These are phyloP conservation scores for Anguilla megastoma DNA, from an alignment of 2,797 vertebrate species.

Conservation along the genomic window DNA sequence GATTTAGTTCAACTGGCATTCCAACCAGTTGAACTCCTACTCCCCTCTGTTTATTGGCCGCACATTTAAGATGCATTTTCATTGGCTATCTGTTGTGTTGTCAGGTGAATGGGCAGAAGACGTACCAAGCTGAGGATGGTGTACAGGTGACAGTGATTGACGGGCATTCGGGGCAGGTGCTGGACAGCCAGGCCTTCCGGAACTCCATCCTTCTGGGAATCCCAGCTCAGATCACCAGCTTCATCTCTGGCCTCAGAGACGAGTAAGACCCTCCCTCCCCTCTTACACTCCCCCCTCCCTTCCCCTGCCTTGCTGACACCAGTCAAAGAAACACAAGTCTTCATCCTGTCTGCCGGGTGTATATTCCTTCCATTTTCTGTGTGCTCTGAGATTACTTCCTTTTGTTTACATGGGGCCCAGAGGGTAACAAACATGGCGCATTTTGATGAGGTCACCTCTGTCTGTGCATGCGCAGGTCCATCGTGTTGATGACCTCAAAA, in stretches of 20 bases:
- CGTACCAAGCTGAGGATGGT: constrained; percentile 82
- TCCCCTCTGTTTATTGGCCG: too few species aligned
- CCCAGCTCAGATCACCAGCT: constrained; percentile 85
- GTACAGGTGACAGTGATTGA: constrained; percentile 85
- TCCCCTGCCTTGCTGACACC: not conserved
- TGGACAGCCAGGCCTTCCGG: constrained; percentile 77
- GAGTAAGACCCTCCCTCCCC: constrained; percentile 70
- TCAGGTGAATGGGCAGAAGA: constrained; percentile 83
- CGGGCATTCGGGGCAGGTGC: constrained; percentile 75
- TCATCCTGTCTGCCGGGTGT: not conserved
- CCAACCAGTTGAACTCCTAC: too few species aligned
- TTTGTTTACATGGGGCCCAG: not conserved
- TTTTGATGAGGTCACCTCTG: constrained; percentile 11
- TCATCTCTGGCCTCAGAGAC: constrained; percentile 77
- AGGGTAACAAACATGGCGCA: not conserved
- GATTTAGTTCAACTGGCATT: too few species aligned
- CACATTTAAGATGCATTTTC: not conserved
- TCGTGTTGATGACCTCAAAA: constrained; percentile 86
- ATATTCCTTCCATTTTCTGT: not conserved
- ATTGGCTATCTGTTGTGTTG: not conserved
- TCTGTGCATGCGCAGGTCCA: constrained; percentile 69
- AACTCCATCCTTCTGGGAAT: constrained; percentile 85
- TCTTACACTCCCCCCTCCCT: not conserved
- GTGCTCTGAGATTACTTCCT: not conserved
- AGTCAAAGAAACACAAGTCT: not conserved